These are phyloP conservation scores for Tetragonula clypearis DNA, from an alignment of 1,140 invertebrate genomes.

Conservation along the genomic window DNA sequence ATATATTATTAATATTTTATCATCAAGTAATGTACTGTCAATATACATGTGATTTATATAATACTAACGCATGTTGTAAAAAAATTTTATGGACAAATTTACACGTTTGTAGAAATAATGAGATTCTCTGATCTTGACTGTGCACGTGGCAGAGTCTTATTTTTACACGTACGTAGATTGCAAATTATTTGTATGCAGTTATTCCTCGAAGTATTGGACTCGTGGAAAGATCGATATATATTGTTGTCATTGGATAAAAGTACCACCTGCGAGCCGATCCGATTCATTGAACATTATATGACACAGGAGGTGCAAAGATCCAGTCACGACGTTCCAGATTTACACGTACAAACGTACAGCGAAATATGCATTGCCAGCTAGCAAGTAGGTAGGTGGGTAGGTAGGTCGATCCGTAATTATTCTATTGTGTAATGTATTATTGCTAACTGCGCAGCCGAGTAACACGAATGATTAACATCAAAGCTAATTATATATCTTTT, in stretches of 20 bases:
- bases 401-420: conserved; percentile 74
- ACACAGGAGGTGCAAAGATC: conserved; percentile 47
- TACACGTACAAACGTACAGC: neutral
- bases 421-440: conserved; percentile 70
- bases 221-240: neutral
- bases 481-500: conserved; percentile 71
- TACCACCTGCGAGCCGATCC: neutral
- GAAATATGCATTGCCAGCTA: conserved; percentile 43
- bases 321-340: conserved; percentile 10
- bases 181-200: no score
- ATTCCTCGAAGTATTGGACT: no score
- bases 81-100: no score
- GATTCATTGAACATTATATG: conserved; percentile 28
- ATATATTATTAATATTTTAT: no score
- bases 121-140: no score
- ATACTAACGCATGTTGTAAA: no score
- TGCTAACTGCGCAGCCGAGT: conserved; percentile 65
- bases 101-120: no score
- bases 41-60: no score
- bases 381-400: conserved; percentile 65
- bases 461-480: conserved; percentile 75
- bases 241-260: neutral
- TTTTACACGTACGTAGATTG: no score
- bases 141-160: no score
- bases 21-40: no score